These are phyloP conservation scores for Notolabrus celidotus DNA, from an alignment of 2,797 vertebrate genomes.

Conservation along the genomic window DNA sequence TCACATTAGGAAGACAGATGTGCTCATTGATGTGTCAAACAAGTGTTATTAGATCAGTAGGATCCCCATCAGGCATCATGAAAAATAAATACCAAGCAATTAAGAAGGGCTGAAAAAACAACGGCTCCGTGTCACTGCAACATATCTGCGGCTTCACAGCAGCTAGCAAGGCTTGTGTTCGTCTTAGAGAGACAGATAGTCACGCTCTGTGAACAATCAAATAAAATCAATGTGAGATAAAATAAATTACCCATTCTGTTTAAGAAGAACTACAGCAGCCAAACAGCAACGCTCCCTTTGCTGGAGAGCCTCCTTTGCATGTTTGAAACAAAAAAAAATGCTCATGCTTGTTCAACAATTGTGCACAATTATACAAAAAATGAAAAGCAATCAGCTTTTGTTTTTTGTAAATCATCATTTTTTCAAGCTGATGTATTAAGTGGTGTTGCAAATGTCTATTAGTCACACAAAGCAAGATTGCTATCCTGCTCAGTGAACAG, in stretches of 20 bases:
- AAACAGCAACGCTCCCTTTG: constrained; percentile 2
- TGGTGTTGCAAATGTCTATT: constrained; percentile 53
- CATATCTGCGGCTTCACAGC: constrained; percentile 5
- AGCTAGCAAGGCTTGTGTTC: neutral
- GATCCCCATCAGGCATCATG: constrained; percentile 33
- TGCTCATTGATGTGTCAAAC: constrained; percentile 47
- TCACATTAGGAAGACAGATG: constrained; percentile 38
- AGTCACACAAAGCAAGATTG: constrained; percentile 57
- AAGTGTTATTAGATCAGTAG: constrained; percentile 53
- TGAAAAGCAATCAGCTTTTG: constrained; percentile 50
- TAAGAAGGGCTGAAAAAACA: constrained; percentile 40
- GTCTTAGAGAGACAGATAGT: constrained; percentile 12
- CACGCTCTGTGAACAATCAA: constrained; percentile 27
- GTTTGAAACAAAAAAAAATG: constrained; percentile 24
- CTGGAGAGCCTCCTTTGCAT: constrained; percentile 46
- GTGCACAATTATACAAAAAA: constrained; percentile 49
- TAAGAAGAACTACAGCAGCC: constrained; percentile 6
- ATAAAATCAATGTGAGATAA: constrained; percentile 6
- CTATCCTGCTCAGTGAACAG: constrained; percentile 62
- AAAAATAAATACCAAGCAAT: constrained; percentile 53
- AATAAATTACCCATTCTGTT: constrained; percentile 6
- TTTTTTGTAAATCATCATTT: constrained; percentile 52
- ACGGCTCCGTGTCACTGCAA: neutral
- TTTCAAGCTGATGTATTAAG: constrained; percentile 44
- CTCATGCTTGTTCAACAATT: constrained; percentile 25